Evolutionary conservation across 1,140 invertebrate genomes (phyloP), one percentile per base, ranked within the genome.

Genomic region (Mercenaria mercenaria): DNA sequence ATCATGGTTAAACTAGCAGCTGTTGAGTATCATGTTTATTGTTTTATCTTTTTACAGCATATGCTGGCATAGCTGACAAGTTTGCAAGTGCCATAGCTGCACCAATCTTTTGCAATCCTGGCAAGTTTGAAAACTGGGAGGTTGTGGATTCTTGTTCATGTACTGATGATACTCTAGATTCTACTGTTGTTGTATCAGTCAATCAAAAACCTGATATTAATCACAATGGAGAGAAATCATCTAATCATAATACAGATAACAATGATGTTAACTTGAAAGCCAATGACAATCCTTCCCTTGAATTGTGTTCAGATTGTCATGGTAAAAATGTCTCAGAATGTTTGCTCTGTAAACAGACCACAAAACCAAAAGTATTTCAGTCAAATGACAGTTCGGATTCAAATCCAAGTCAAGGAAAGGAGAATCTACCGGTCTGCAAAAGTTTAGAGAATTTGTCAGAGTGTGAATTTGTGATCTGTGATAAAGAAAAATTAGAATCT

Each of bases 11-110:
- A n/a, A n/a, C n/a, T n/a, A n/a, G n/a, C n/a, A n/a, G n/a, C n/a
- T n/a, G n/a, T n/a, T n/a, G n/a, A n/a, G n/a, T n/a, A n/a, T n/a
- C 43, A 47, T 15, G 15, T 47, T 15, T 47, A 47, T 47, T 47
- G 6, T 47, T 47, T 8, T 47, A 47, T 47, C n/a, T n/a, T n/a
- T 74, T 93, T 91, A 34, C 91, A 95, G 94, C 94, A 15, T 95
- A 95, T 92, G 94, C 94, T 59, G 95, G 95, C 23, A 92, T 95
- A 50, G 91, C 92, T 72, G 92, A 94, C 52, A 80, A 93, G 64
- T 89, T 94, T 52, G 88, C 91, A 11, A 89, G 90, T 64, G 90
- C 90, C 23, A 41, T 93, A 8, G 76, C 91, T 8, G 69, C 61
- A 23, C 89, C 90, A 29, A 90, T 91, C 20, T 90, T 90, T 41